Evolutionary conservation across 2,888 invertebrate species (phyloP).

Genomic region (Trachelus iudaicus): DNA sequence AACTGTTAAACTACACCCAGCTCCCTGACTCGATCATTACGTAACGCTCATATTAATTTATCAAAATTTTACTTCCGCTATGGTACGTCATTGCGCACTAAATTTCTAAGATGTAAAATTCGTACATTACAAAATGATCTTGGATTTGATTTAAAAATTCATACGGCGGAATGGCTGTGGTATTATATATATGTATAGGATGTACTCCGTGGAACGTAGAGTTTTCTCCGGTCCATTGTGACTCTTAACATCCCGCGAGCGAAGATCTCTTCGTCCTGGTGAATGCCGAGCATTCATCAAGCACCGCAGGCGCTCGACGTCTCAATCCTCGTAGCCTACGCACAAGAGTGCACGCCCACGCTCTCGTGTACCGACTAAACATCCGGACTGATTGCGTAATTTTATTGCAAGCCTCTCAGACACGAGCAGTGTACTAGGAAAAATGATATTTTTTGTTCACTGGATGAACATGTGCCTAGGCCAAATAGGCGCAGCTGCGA

Average conservation of each 20-base stretch:
- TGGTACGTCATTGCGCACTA: neutral
- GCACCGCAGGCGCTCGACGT: constrained; percentile 63
- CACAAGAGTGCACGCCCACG: constrained; percentile 50
- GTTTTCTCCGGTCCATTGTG: neutral
- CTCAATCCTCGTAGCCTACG: constrained; percentile 62
- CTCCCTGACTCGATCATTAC: no score
- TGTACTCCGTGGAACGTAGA: neutral
- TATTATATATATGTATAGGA: neutral
- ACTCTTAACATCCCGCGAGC: constrained; percentile 29
- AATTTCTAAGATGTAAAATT: neutral
- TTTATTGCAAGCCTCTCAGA: constrained; percentile 15
- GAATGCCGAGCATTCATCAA: constrained; percentile 63
- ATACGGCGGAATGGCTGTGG: neutral
- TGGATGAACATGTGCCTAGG: neutral
- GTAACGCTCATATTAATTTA: neutral
- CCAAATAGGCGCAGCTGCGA: neutral
- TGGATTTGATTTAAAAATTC: neutral
- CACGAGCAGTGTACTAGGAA: neutral
- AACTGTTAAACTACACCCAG: no score
- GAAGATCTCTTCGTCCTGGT: constrained; percentile 57
- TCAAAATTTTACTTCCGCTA: neutral
- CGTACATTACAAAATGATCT: neutral
- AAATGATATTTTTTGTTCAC: neutral
- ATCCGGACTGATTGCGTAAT: constrained; percentile 30
- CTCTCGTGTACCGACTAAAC: constrained; percentile 39